Conservation (phyloP, 2,888 invertebrate species). For the Hymenopus coronatus region DNA sequence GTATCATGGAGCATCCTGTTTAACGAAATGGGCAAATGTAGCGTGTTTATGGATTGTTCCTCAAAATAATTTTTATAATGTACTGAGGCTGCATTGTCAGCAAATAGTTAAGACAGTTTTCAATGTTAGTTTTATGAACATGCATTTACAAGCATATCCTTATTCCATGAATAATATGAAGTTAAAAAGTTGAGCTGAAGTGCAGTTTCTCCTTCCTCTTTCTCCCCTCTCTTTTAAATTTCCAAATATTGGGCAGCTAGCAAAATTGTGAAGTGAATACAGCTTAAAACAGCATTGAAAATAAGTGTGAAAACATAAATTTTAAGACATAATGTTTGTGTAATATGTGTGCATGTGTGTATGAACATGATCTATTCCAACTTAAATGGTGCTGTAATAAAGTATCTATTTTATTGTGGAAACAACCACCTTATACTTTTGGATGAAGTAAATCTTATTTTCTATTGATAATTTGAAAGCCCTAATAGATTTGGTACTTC, state of each 20-base stretch:
- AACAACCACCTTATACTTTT: not conserved
- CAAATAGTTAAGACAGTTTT: not conserved
- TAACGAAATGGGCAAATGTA: not conserved
- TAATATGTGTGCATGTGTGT: not conserved
- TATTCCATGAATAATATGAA: not conserved
- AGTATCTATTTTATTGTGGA: not conserved
- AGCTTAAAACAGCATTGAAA: not conserved
- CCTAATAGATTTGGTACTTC: not conserved
- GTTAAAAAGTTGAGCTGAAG: not conserved
- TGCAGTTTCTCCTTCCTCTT: not conserved
- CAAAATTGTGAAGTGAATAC: not conserved
- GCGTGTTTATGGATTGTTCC: not conserved
- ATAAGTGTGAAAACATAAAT: not conserved
- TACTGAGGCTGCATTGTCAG: not conserved
- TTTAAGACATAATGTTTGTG: not conserved
- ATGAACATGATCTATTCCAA: not conserved
- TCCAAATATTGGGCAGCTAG: not conserved
- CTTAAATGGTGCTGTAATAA: not conserved
- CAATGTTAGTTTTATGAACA: not conserved
- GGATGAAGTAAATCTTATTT: not conserved
- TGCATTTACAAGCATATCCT: not conserved
- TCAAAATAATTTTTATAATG: not conserved
- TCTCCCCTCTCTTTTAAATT: not conserved
- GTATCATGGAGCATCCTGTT: constrained; percentile 5
- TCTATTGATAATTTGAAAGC: not conserved